Evolutionary conservation across 37 sponge, comb jelly and placozoan species (phyloP).

Genomic region (Halichondria panicea): DNA sequence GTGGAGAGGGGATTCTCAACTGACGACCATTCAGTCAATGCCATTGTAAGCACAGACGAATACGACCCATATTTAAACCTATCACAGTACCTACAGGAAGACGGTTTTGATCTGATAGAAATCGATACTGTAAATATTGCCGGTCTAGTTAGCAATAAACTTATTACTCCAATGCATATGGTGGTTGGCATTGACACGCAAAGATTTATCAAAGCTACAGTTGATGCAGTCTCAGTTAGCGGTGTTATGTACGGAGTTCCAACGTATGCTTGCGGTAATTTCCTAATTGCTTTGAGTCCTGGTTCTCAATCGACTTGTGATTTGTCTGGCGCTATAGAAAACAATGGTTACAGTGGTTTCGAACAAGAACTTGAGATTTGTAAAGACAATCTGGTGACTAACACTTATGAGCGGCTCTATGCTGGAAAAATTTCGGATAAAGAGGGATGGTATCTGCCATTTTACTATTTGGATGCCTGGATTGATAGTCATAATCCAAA

Average conservation of each 20-base stretch:
- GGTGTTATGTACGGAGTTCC: constrained; percentile 21
- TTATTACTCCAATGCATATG: not conserved
- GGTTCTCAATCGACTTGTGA: not conserved
- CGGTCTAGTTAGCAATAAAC: not conserved
- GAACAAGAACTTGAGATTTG: not conserved
- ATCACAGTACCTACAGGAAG: not conserved
- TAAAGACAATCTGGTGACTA: not conserved
- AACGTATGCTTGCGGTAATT: constrained; percentile 39
- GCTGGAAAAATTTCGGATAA: constrained; percentile 47
- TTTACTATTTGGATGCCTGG: constrained; percentile 35
- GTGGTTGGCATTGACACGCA: not conserved
- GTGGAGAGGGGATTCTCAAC: constrained; percentile 6
- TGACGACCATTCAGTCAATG: constrained; percentile 12
- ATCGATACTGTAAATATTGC: constrained; percentile 23
- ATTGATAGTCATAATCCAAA: constrained; percentile 20
- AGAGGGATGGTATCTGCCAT: constrained; percentile 44
- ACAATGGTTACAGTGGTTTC: constrained; percentile 22
- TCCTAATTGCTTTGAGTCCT: constrained; percentile 36
- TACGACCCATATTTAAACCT: constrained; percentile 28
- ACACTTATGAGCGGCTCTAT: not conserved
- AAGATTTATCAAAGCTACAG: constrained; percentile 10
- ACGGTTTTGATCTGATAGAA: constrained; percentile 37
- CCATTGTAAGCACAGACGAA: not conserved
- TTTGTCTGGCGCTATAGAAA: not conserved
- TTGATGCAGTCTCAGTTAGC: constrained; percentile 20